phyloP scores from a whole-genome alignment of 1,140 invertebrate species.

The Procambarus clarkii region DNA sequence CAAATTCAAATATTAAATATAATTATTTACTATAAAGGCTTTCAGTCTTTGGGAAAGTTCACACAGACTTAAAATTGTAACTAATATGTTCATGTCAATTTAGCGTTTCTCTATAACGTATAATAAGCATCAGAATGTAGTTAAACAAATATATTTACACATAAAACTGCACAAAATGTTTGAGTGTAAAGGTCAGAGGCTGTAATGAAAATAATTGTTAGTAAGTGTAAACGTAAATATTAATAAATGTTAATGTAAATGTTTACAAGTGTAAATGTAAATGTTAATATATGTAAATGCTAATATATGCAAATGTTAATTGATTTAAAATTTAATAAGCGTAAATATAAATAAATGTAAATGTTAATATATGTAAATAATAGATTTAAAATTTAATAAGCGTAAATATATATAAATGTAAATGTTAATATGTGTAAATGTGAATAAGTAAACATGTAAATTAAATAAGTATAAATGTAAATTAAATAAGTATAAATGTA shows the following conservation, averaged over 20 bases:
- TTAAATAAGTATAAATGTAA: no score
- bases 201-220: not conserved
- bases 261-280: not conserved
- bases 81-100: not conserved
- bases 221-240: slow-evolving; percentile 14
- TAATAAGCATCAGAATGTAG: not conserved
- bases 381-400: no score
- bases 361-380: no score
- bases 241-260: not conserved
- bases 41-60: not conserved
- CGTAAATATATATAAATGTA: not conserved
- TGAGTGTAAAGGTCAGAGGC: no score
- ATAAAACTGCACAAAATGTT: not conserved
- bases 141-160: not conserved
- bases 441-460: no score
- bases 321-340: no score
- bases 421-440: not conserved
- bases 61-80: not conserved
- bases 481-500: not conserved
- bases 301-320: no score
- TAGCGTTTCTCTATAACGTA: not conserved
- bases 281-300: no score
- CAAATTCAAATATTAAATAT: not conserved
- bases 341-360: not conserved
- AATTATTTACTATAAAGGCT: no score